phyloP scores from a whole-genome alignment of 2,797 vertebrate species.

The Acomys russatus region DNA sequence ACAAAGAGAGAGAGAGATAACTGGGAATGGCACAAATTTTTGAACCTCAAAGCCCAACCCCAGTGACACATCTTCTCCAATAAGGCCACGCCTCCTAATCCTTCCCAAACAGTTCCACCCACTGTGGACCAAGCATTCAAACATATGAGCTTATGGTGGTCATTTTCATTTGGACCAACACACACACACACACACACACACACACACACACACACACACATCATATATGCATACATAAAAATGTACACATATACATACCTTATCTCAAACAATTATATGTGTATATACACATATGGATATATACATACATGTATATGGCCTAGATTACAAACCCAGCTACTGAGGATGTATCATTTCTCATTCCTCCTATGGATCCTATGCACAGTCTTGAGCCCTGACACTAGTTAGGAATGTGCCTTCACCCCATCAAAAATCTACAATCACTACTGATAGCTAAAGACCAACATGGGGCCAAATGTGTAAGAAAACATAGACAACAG shows the following conservation, averaged over 20 bases:
- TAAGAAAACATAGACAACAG: background rate
- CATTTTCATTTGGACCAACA: background rate
- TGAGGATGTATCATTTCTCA: background rate
- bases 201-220: background rate
- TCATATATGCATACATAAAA: background rate
- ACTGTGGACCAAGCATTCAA: background rate
- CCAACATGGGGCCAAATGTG: background rate
- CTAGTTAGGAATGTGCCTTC: too few relatives aligned
- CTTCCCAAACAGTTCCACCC: background rate
- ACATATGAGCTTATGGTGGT: background rate
- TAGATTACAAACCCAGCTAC: background rate
- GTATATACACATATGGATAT: background rate
- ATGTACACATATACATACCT: background rate
- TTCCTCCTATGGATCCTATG: background rate
- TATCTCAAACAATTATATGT: background rate
- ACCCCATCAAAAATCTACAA: too few relatives aligned
- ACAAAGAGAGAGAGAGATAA: background rate
- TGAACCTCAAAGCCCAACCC: background rate
- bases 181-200: background rate
- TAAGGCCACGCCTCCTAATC: background rate
- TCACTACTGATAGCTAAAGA: background rate
- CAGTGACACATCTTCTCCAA: background rate
- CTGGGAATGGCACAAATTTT: background rate
- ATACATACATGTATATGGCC: background rate
- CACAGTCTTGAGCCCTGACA: background rate